These are phyloP conservation scores for Unio delphinus DNA, from an alignment of 2,888 invertebrate species.

Conservation along the genomic window DNA sequence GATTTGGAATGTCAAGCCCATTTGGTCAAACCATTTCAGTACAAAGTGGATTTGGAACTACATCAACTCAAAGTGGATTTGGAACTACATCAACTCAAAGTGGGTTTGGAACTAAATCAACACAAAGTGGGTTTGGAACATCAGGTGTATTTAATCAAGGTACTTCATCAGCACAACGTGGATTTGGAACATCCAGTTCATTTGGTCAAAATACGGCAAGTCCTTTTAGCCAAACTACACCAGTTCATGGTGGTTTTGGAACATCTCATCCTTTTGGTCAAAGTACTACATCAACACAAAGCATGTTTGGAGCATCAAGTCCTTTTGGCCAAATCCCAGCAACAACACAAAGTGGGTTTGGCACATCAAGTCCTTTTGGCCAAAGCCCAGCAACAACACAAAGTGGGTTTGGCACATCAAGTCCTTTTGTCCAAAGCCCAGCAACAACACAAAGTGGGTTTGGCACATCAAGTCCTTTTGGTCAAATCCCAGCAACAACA, in stretches of 20 bases:
- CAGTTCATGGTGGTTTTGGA: neutral
- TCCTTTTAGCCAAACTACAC: slow-evolving; percentile 1
- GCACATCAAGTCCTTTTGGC: slow-evolving; percentile 1
- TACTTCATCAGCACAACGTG: neutral
- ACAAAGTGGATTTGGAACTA: slow-evolving; percentile 11
- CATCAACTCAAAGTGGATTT: neutral
- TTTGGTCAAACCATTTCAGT: neutral
- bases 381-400: neutral
- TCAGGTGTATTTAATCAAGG: neutral
- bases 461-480: neutral
- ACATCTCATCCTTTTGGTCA: slow-evolving; percentile 2
- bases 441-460: neutral
- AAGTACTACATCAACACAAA: neutral
- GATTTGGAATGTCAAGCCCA: slow-evolving; percentile 8
- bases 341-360: slow-evolving; percentile 4
- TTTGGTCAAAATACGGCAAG: neutral
- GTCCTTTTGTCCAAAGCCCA: slow-evolving; percentile 2
- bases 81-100: slow-evolving; percentile 4
- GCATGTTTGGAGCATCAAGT: slow-evolving; percentile 4
- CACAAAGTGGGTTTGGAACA: slow-evolving; percentile 8
- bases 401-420: neutral
- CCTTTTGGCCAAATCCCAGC: neutral
- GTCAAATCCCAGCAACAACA: neutral
- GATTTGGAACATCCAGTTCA: neutral
- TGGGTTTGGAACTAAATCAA: slow-evolving; percentile 7